These are phyloP conservation scores for Pyxicephalus adspersus DNA, from an alignment of 2,113 vertebrate genomes.

Conservation along the genomic window DNA sequence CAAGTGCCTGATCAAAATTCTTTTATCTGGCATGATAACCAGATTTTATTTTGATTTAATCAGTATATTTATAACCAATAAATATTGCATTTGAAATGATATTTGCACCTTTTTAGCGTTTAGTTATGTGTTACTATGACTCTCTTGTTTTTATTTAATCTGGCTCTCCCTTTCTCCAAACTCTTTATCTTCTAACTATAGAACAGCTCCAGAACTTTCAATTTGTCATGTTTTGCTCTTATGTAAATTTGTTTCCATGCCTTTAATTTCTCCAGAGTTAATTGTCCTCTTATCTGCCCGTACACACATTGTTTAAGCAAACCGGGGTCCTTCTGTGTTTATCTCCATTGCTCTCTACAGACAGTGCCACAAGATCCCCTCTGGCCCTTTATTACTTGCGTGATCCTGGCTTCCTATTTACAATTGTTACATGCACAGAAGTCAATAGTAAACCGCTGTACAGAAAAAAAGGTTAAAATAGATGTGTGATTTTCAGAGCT, in stretches of 20 bases:
- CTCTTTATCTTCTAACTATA: neutral
- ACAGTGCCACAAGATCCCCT: neutral
- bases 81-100: too few relatives aligned
- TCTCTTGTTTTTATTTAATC: neutral
- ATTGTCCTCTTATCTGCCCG: constrained; percentile 18
- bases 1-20: too few relatives aligned
- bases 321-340: neutral
- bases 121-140: too few relatives aligned
- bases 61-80: too few relatives aligned
- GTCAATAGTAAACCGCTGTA: neutral
- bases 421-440: neutral
- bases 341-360: constrained; percentile 6
- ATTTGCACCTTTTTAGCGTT: too few relatives aligned
- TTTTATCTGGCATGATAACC: too few relatives aligned
- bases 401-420: constrained; percentile 1
- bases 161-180: neutral
- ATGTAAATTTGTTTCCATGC: neutral
- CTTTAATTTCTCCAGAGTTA: constrained; percentile 8
- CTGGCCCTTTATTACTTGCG: constrained; percentile 9
- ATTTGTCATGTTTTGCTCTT: neutral
- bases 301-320: constrained; percentile 11
- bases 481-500: neutral
- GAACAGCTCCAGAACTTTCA: neutral
- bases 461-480: neutral
- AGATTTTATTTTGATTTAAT: too few relatives aligned